phyloP scores from a whole-genome alignment of 1,140 invertebrate genomes.

The Kradibia gibbosae region DNA sequence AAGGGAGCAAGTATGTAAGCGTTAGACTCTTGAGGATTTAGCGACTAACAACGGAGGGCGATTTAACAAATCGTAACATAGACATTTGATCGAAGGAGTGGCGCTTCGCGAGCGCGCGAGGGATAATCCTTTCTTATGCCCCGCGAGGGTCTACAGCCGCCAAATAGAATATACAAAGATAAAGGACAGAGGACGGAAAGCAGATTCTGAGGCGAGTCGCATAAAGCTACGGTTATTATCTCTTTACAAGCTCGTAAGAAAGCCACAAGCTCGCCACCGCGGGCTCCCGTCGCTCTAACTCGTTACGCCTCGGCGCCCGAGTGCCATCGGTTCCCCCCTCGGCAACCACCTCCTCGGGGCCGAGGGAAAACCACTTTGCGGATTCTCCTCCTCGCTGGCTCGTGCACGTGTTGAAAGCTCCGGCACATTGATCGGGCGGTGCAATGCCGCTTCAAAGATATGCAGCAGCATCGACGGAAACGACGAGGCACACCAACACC shows the following conservation, averaged over 20 bases:
- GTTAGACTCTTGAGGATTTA: too few species aligned
- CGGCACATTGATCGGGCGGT: constrained; percentile 25
- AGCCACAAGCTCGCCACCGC: constrained; percentile 55
- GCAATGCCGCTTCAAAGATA: constrained; percentile 21
- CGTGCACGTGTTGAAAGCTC: constrained; percentile 14
- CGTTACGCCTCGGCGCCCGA: neutral
- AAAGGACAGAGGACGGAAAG: neutral
- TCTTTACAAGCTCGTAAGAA: constrained; percentile 71
- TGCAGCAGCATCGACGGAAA: neutral
- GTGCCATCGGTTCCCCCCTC: constrained; percentile 18
- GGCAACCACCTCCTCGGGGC: constrained; percentile 9
- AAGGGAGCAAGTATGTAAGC: too few species aligned
- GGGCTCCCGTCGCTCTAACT: neutral
- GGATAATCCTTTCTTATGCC: too few species aligned
- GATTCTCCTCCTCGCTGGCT: constrained; percentile 6
- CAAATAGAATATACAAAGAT: too few species aligned
- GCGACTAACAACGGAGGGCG: too few species aligned
- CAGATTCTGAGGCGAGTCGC: constrained; percentile 13
- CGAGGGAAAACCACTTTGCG: constrained; percentile 47
- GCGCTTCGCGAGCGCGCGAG: neutral
- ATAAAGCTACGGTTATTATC: constrained; percentile 66
- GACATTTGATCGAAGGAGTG: too few species aligned
- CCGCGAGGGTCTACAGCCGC: too few species aligned
- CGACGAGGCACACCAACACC: constrained; percentile 15
- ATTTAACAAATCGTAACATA: too few species aligned